Base-by-base conservation (phyloP, 2,113 vertebrate species). In the Platysternon megacephalum region DNA sequence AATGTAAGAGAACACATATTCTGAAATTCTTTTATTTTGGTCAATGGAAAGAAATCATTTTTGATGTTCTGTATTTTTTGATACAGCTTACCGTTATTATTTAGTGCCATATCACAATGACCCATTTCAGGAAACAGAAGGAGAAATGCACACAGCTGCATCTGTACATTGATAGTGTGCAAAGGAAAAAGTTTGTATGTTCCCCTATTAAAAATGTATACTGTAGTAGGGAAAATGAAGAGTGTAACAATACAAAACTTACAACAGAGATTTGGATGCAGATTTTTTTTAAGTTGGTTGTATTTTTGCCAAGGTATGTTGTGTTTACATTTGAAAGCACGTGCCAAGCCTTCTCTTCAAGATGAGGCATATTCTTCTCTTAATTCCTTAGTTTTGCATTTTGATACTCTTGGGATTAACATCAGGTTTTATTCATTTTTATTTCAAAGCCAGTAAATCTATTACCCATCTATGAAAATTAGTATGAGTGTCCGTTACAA, bases 181-280 rank as follows among this genome's bases (percentile, higher is more conserved):
- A 91, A 89, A 90, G 82, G 85, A 88, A 17, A 49, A 17, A 1
- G 58, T 89, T 91, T 82, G 84, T 95, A 95, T 88, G 92, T 95
- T 92, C 94, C 94, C 94, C 95, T 97, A 91, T 94, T 87, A 92
- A 94, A 93, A 89, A 79, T 85, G 81, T 95, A 82, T 90, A 74
- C 95, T 94, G 80, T 68, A 97, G 88, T 51, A 10, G 87, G 92
- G 86, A 96, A 96, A 97, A 96, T 86, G 42, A 91, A 89, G 9
- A 88, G 96, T 97, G 72, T 94, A 91, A 94, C 90, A 95, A 86
- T 39, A 84, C 44, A 86, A 96, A 96, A 91, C 84, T 96, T 97
- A 95, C 94, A 85, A 17, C 96, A 96, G 96, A 89, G 32, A 53
- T 53, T 53, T 22, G 52, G 52, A 53, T 86, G 48, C n/a, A 91